Evolutionary conservation across 2,888 invertebrate genomes (phyloP).

Genomic region (Capitulum mitella): DNA sequence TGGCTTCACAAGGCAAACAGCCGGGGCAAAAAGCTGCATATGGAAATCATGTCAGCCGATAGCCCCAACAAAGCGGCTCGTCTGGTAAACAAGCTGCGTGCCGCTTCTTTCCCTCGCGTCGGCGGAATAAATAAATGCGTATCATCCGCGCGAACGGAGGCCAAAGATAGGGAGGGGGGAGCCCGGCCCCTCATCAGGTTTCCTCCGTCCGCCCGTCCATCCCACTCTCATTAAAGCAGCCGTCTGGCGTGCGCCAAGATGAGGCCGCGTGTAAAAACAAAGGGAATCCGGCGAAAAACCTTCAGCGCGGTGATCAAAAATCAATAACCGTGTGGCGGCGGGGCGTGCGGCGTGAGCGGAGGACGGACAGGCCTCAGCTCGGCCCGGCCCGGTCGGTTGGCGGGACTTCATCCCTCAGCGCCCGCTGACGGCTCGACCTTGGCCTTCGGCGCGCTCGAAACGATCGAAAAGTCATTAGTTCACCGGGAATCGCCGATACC

Average conservation of each 20-base stretch:
- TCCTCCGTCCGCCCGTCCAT: neutral
- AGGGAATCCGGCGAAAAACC: conserved; percentile 11
- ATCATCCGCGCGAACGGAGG: neutral
- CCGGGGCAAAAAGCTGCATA: neutral
- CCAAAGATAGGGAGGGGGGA: neutral
- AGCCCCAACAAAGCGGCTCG: neutral
- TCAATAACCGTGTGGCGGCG: neutral
- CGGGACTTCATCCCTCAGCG: neutral
- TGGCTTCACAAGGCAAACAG: neutral
- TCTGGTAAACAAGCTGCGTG: neutral
- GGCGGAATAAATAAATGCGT: neutral
- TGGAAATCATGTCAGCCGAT: neutral
- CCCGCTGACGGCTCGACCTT: neutral
- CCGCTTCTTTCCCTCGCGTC: neutral
- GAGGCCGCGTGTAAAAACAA: neutral
- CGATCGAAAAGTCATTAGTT: conserved; percentile 17
- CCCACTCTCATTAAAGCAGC: neutral
- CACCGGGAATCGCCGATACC: neutral
- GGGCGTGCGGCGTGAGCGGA: neutral
- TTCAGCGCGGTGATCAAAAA: neutral
- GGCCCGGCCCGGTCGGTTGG: neutral
- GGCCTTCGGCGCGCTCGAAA: neutral
- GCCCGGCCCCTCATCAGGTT: neutral
- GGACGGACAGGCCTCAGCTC: neutral
- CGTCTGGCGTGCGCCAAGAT: neutral